Evolutionary conservation across 1,140 invertebrate genomes (phyloP), one percentile per base, ranked within the genome.

Genomic region (Forficula auricularia): DNA sequence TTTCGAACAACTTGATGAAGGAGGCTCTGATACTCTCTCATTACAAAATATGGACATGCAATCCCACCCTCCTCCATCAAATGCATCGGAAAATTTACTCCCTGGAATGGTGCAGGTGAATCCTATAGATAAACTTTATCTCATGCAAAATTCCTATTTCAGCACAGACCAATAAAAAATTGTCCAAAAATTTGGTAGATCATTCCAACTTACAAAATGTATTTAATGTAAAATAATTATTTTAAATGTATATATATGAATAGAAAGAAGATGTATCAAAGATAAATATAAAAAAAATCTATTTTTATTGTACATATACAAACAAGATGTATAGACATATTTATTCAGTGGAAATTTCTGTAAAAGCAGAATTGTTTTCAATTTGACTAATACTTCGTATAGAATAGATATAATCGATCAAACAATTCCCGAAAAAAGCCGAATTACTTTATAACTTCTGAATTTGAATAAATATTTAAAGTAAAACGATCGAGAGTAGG

Each of bases 61-160:
- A 43, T 49, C 48, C 36, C 22, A 27, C 10, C 63, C 64, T 43
- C 65, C 69, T 46, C 61, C 64, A 8, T 43, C 68, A 67, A 49
- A 68, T 66, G 41, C 53, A 64, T 70, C 51, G 45, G 45, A 27
- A 43, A 54, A 22, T 59, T 70, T 22, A 51, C 72, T 40, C 53
- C 55, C 62, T 48, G 57, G 61, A 48, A 54, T 56, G 33, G 66
- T 74, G 10, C 75, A 82, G 55, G 63, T 77, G 55, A 95, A 95
- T 62, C 91, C 90, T 27, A 96, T 97, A 50, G 90, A 97, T 62
- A 94, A 94, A 66, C 72, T 96, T 36, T 97, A 94, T 66, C 81
- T 92, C 53, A 97, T 97, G 91, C 87, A 91, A 62, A 89, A 82
- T 63, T 90, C 84, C 27, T 94, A 94, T 60, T 94, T 94, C 57